Evolutionary conservation across 2,888 invertebrate species (phyloP).

Genomic region (Aelia acuminata): DNA sequence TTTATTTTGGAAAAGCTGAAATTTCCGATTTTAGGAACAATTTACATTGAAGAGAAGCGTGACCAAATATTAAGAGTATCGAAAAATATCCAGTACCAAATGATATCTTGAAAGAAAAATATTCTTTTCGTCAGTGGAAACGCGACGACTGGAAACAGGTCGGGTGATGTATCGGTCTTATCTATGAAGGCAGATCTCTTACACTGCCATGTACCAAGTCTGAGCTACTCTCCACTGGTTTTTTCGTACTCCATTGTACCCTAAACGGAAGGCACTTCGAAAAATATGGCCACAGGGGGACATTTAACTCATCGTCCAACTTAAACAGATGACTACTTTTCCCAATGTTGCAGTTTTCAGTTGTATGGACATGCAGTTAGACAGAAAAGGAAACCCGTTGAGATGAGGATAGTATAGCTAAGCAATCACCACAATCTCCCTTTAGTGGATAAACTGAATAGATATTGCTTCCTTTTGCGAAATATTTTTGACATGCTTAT

Average conservation of each 20-base stretch:
- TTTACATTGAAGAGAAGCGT: too few species aligned
- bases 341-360: not conserved
- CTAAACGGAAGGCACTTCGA: not conserved
- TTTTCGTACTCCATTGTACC: conserved; percentile 1
- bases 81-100: not conserved
- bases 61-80: too few species aligned
- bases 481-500: not conserved
- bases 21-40: too few species aligned
- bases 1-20: too few species aligned
- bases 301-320: not conserved
- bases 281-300: not conserved
- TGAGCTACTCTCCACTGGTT: not conserved
- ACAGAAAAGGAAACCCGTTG: conserved; percentile 34
- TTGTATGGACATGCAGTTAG: not conserved
- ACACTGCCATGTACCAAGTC: not conserved
- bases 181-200: not conserved
- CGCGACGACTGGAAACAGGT: not conserved
- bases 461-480: not conserved
- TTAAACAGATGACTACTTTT: not conserved
- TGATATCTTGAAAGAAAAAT: not conserved
- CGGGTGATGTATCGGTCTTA: not conserved
- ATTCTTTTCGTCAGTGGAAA: not conserved
- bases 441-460: not conserved
- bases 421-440: not conserved
- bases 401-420: conserved; percentile 13